A percentile compares a stretch with the other conserved stretches of the same genome.
Conservation (phyloP, 2,797 vertebrate species). For the Clarias laeviceps region DNA sequence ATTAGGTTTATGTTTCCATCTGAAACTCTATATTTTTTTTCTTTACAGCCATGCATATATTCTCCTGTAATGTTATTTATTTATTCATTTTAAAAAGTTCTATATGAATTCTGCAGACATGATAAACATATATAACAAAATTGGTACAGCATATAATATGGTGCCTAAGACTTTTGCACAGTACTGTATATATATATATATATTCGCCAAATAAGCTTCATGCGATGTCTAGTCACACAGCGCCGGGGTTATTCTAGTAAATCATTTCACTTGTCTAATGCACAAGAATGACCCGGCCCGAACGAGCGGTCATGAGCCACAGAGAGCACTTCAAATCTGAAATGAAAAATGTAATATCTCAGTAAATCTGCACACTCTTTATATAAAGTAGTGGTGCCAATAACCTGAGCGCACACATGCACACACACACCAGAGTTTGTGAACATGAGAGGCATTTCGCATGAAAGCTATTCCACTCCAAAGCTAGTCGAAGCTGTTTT, state of each 20-base stretch:
- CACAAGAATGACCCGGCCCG: constrained; percentile 13
- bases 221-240: constrained; percentile 22
- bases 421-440: background rate
- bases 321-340: constrained; percentile 33
- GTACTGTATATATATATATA: too few species aligned
- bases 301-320: constrained; percentile 21
- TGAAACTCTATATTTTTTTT: too few species aligned
- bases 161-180: too few species aligned
- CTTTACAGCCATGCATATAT: too few species aligned
- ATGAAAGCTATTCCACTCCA: constrained; percentile 28
- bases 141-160: too few species aligned
- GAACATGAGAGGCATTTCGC: constrained; percentile 20
- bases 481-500: constrained; percentile 9
- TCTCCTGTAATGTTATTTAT: too few species aligned
- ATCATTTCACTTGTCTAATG: constrained; percentile 38
- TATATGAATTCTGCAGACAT: too few species aligned
- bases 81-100: too few species aligned
- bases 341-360: constrained; percentile 14
- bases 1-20: too few species aligned
- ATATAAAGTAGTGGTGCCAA: constrained; percentile 16
- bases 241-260: constrained; percentile 29
- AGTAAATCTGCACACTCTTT: constrained; percentile 24
- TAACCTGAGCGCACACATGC: background rate
- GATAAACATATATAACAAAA: too few species aligned
- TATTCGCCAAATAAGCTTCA: constrained; percentile 34